phyloP scores from a whole-genome alignment of 1,140 invertebrate species.

The Zeugodacus cucurbitae region DNA sequence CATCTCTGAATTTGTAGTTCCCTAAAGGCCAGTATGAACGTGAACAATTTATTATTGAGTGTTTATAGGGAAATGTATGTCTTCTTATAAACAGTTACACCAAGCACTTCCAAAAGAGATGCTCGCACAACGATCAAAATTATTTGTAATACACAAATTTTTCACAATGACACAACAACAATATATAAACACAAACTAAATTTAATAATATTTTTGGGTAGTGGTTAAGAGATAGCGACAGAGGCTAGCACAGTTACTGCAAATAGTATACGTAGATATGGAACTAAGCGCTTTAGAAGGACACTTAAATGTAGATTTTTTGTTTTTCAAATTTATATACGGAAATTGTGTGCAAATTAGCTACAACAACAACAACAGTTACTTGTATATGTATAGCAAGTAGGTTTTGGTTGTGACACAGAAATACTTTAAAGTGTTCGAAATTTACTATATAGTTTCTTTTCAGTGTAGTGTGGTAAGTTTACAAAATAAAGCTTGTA shows the following conservation, averaged over 20 bases:
- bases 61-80: background rate
- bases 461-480: background rate
- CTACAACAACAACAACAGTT: slow-evolving; percentile 11
- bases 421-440: background rate
- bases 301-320: background rate
- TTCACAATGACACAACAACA: background rate
- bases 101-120: background rate
- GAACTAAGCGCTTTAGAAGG: background rate
- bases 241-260: slow-evolving; percentile 7
- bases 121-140: background rate
- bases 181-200: background rate
- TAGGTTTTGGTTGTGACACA: background rate
- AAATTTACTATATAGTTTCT: background rate
- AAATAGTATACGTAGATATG: background rate
- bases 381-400: background rate
- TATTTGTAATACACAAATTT: no score
- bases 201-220: no score
- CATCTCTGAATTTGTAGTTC: no score
- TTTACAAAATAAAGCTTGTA: slow-evolving; percentile 15
- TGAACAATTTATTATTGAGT: background rate
- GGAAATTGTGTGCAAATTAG: background rate
- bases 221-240: background rate
- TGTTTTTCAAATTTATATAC: background rate
- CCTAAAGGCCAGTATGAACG: no score
- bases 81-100: no score